These are phyloP conservation scores for Doris montereyensis DNA, from an alignment of 2,888 invertebrate genomes.

Conservation along the genomic window DNA sequence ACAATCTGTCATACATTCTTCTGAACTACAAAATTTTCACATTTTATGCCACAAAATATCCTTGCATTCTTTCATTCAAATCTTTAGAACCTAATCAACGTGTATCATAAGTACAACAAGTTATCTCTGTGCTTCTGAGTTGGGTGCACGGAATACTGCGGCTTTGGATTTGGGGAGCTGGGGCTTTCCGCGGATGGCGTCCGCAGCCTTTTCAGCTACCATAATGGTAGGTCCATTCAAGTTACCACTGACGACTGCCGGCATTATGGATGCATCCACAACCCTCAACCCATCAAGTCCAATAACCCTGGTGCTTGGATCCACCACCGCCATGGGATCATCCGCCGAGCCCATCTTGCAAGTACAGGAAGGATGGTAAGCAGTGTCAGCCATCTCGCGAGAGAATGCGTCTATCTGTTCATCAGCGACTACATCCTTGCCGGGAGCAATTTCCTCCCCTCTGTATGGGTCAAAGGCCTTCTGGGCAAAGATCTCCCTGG, in stretches of 20 bases:
- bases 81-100: no score
- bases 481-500: slow-evolving; percentile 70
- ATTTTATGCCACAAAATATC: no score
- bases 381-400: slow-evolving; percentile 74
- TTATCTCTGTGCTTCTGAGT: slow-evolving; percentile 44
- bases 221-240: slow-evolving; percentile 77
- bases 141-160: slow-evolving; percentile 64
- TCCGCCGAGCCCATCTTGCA: slow-evolving; percentile 80
- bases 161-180: slow-evolving; percentile 67
- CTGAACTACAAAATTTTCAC: no score
- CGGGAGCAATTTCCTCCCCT: slow-evolving; percentile 62
- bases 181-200: slow-evolving; percentile 72
- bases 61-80: no score
- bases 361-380: slow-evolving; percentile 87
- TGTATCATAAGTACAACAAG: no score
- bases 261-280: slow-evolving; percentile 87
- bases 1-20: no score
- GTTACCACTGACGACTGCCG: slow-evolving; percentile 83
- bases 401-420: slow-evolving; percentile 71
- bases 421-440: slow-evolving; percentile 62
- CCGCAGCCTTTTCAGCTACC: slow-evolving; percentile 75
- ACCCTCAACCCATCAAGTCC: slow-evolving; percentile 80
- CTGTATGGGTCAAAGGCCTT: slow-evolving; percentile 69
- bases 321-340: slow-evolving; percentile 79
- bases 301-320: slow-evolving; percentile 74